These are phyloP conservation scores for Ictidomys tridecemlineatus DNA, from an alignment of 2,113 vertebrate genomes.

Conservation along the genomic window DNA sequence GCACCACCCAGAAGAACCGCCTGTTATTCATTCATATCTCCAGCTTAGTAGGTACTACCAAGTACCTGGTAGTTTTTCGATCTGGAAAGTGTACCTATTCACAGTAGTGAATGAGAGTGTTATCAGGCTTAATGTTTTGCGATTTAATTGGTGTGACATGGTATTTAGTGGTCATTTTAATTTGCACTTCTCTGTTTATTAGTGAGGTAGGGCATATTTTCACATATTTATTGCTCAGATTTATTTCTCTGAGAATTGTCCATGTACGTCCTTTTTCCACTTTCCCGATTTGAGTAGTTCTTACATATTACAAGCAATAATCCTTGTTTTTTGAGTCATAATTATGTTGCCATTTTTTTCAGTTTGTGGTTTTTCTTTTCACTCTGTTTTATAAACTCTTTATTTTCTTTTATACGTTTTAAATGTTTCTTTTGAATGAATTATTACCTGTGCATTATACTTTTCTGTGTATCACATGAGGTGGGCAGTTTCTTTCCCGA, in stretches of 20 bases:
- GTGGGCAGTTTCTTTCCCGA: not conserved
- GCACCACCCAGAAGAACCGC: not conserved
- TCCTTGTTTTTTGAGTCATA: not conserved
- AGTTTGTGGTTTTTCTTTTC: not conserved
- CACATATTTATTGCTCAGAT: not conserved
- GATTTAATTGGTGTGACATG: slow-evolving; percentile 21
- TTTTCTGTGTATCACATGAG: not conserved
- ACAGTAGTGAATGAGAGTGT: not conserved
- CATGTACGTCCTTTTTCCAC: not conserved
- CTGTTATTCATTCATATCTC: not conserved
- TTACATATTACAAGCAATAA: not conserved
- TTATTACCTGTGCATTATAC: not conserved
- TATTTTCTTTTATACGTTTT: not conserved
- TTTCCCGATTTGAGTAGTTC: not conserved
- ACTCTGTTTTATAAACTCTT: not conserved
- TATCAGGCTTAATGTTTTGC: not conserved
- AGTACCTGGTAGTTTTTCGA: not conserved
- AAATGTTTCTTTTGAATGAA: not conserved
- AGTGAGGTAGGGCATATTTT: slow-evolving; percentile 7
- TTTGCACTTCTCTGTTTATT: slow-evolving; percentile 43
- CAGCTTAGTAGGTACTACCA: not conserved
- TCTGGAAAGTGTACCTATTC: not conserved
- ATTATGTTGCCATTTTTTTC: not conserved
- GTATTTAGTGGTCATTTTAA: slow-evolving; percentile 58
- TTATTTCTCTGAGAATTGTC: not conserved